Conservation (phyloP, 2,888 invertebrate genomes). For the Nesidiocoris tenuis region DNA sequence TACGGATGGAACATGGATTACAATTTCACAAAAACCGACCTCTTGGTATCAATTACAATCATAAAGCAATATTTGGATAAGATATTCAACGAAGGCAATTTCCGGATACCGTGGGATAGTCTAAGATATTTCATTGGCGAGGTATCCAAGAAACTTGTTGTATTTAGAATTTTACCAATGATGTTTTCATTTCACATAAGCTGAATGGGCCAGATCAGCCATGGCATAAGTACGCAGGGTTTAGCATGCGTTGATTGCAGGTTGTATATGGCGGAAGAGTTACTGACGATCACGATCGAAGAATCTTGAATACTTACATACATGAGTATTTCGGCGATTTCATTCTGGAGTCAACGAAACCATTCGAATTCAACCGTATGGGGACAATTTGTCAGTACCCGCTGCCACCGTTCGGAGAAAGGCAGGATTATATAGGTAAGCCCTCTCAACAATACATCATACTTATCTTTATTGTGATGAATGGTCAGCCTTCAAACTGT, state of each 20-base stretch:
- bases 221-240: too few species aligned
- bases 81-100: constrained; percentile 58
- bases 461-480: too few species aligned
- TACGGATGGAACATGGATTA: constrained; percentile 93
- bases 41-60: constrained; percentile 83
- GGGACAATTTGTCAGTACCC: constrained; percentile 68
- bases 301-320: constrained; percentile 85
- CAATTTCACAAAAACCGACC: constrained; percentile 92
- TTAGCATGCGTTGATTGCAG: too few species aligned
- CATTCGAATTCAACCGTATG: constrained; percentile 84
- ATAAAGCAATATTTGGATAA: constrained; percentile 81
- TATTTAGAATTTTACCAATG: constrained; percentile 11
- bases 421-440: constrained; percentile 72
- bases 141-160: constrained; percentile 56
- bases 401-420: constrained; percentile 68
- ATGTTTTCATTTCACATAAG: too few species aligned
- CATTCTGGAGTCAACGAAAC: constrained; percentile 85
- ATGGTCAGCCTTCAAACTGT: too few species aligned
- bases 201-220: too few species aligned
- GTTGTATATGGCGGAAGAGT: constrained; percentile 94
- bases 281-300: constrained; percentile 86
- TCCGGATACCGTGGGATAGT: constrained; percentile 82
- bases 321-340: constrained; percentile 94
- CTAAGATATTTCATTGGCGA: constrained; percentile 90
- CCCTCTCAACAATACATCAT: too few species aligned